Conservation (phyloP, 1,140 invertebrate species). For the Lineus longissimus region DNA sequence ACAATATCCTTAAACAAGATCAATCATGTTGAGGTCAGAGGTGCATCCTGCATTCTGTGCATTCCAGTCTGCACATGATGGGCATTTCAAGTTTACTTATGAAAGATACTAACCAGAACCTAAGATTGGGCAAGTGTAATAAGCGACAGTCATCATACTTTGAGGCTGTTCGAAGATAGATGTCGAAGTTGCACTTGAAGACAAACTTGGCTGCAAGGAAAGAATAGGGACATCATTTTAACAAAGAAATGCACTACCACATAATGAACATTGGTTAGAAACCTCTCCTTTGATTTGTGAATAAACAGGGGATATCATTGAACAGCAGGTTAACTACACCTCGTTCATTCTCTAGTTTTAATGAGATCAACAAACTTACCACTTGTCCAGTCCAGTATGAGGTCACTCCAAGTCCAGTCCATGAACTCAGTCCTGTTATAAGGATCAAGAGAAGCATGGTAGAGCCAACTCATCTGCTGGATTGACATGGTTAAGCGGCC, state of each 20-base stretch:
- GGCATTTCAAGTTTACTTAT: no score
- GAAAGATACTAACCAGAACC: conserved; percentile 59
- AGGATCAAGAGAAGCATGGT: conserved; percentile 90
- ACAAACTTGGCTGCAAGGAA: conserved; percentile 68
- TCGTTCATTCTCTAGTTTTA: conserved; percentile 7
- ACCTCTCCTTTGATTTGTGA: no score
- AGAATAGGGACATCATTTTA: no score
- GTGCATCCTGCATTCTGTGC: no score
- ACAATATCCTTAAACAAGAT: no score
- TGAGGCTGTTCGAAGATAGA: conserved; percentile 91
- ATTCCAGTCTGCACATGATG: no score
- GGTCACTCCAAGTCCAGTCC: conserved; percentile 88
- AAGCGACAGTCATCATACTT: conserved; percentile 97
- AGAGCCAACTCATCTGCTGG: conserved; percentile 81
- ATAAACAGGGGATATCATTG: background rate
- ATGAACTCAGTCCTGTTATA: conserved; percentile 99
- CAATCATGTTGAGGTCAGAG: no score
- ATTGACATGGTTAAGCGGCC: conserved; percentile 84
- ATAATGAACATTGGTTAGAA: no score
- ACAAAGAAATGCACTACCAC: conserved; percentile 8
- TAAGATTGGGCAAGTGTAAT: conserved; percentile 79
- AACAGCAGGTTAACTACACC: background rate
- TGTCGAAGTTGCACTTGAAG: conserved; percentile 78
- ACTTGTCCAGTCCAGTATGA: conserved; percentile 93
- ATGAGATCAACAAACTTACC: conserved; percentile 58